Base-by-base conservation (phyloP, 2,888 invertebrate genomes). In the Xanthorhoe spadicearia region DNA sequence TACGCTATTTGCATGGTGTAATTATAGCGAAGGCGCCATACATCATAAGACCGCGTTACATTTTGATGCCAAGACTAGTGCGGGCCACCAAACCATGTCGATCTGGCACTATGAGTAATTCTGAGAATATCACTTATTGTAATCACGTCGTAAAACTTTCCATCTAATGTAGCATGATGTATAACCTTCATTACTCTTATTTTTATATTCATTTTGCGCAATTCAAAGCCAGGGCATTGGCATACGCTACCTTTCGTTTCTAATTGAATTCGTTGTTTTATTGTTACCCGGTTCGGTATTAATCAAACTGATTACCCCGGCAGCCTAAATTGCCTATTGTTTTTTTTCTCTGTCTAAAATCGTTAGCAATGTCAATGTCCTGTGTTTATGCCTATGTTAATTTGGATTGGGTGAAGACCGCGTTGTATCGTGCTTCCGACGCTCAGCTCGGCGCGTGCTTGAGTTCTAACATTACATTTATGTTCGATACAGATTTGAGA, bases 191-290 rank as follows among this genome's bases (percentile, higher is more conserved):
- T 91, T 92, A 90, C 82, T 89, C 85, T 89, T 86, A 81, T 83
- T 85, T 85, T 88, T 86, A 86, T 88, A 87, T 91, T 92, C 90
- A 89, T 90, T 92, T 93, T 87, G 90, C 89, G 90, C 91, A 88
- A 92, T 91, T 90, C 88, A 93, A 94, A 96, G 97, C 97, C 97
- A 97, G 97, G 97, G 97, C 97, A 97, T 97, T 97, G 97, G 97
- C 97, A 96, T 94, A 93, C 90, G 90, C 88, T 92, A 91, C 90
- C 86, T 89, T 91, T 87, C 89, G 85, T 86, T 89, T 90, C 87
- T 88, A 92, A 92, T 90, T 90, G 90, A 92, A 92, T 91, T 86
- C 86, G 85, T 88, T 86, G 85, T 88, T 91, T 89, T 90, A 90
- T 91, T 90, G 90, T 92, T 90, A 86, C 87, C 85, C 84, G 81